Conservation (phyloP, 2,113 vertebrate genomes). For the Cepphus grylle region DNA sequence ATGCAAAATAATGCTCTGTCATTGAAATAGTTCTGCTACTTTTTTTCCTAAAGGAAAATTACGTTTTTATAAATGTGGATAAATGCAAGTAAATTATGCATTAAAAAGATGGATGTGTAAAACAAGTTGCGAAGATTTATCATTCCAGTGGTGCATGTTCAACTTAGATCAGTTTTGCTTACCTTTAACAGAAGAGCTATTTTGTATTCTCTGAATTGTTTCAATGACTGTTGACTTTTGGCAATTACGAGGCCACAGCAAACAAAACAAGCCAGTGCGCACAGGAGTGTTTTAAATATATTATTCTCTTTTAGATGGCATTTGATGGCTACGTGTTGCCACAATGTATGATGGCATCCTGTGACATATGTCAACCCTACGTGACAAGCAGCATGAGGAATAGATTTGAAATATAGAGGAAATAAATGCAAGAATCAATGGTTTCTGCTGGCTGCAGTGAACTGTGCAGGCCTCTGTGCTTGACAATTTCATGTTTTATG, state of each 20-base stretch:
- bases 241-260: not conserved
- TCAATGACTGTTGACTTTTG: not conserved
- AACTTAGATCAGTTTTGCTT: not conserved
- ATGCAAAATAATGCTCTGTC: too few relatives aligned
- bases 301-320: slow-evolving; percentile 13
- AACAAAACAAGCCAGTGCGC: slow-evolving; percentile 11
- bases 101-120: not conserved
- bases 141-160: not conserved
- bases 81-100: not conserved
- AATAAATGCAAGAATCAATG: slow-evolving; percentile 66
- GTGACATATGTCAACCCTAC: slow-evolving; percentile 66
- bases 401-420: slow-evolving; percentile 47
- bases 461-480: not conserved
- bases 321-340: not conserved
- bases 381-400: slow-evolving; percentile 53
- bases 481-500: slow-evolving; percentile 70
- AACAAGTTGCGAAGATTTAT: not conserved
- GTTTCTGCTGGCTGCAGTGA: slow-evolving; percentile 58
- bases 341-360: slow-evolving; percentile 4
- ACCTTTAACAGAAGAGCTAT: not conserved
- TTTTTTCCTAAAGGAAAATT: not conserved
- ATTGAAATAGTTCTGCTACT: not conserved
- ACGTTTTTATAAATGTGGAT: not conserved
- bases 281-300: slow-evolving; percentile 12
- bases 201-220: slow-evolving; percentile 16